Percentiles rank a stretch among this genome's conserved stretches.
Evolutionary conservation across 2,888 invertebrate species (phyloP).

Genomic region (Dynastes hyllus): DNA sequence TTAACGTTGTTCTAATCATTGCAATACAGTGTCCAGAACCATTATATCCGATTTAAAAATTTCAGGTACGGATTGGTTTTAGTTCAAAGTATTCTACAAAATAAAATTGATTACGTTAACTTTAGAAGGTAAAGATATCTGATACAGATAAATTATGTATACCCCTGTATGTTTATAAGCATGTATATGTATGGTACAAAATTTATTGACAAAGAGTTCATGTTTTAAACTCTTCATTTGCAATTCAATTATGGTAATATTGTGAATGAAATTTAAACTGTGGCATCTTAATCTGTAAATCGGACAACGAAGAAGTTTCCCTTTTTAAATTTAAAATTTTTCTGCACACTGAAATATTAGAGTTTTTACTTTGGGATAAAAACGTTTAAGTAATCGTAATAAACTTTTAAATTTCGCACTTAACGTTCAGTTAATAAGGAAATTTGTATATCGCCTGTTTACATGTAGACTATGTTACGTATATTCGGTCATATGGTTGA

Average conservation of each 20-base stretch:
- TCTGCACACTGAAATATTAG: neutral
- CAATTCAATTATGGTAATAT: constrained; percentile 24
- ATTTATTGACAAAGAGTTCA: constrained; percentile 17
- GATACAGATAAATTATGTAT: neutral
- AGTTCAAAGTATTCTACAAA: constrained; percentile 51
- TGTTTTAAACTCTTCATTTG: constrained; percentile 16
- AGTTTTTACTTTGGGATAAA: neutral
- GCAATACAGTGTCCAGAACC: constrained; percentile 13
- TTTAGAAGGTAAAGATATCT: too few relatives aligned
- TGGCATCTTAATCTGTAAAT: constrained; percentile 9
- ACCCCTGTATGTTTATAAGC: neutral
- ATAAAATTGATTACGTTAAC: constrained; percentile 56
- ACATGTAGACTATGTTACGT: too few relatives aligned
- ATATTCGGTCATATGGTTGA: too few relatives aligned
- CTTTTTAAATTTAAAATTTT: constrained; percentile 14
- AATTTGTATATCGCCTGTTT: too few relatives aligned
- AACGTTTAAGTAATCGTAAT: too few relatives aligned
- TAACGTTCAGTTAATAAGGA: too few relatives aligned
- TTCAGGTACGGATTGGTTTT: neutral
- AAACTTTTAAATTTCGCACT: too few relatives aligned
- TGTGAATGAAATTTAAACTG: constrained; percentile 1
- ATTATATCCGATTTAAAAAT: constrained; percentile 1
- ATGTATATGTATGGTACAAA: neutral
- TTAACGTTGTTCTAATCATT: too few relatives aligned
- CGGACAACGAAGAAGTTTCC: constrained; percentile 5